Evolutionary conservation across 2,113 vertebrate species (phyloP), one percentile per base, ranked within the genome.

Genomic region (Nothocercus nigrocapillus): DNA sequence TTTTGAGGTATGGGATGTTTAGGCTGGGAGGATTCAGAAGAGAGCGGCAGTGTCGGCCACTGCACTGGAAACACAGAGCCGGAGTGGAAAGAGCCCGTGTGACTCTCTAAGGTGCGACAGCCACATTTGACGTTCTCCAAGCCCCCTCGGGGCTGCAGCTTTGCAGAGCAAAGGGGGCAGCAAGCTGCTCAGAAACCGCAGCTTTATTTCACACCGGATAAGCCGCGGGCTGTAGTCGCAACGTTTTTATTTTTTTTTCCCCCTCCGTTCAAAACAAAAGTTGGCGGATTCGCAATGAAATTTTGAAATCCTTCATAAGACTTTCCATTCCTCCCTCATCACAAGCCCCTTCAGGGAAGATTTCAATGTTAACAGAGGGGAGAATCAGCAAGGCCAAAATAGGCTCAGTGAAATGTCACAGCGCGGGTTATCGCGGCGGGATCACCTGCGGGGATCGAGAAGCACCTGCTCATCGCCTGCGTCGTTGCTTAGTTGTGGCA

Each of bases 181-280:
- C 90, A 42, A 63, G 36, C 12, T 67, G 82, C 44, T 90, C 30
- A 32, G 9, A 93, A 96, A 93, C 96, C 95, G 85, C 95, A 96
- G 82, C 67, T 64, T 27, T 70, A 66, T 45, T 89, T 93, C 92
- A 56, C 88, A 90, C 67, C n/a, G 85, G 95, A 96, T 95, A 73
- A 40, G 27, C 34, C 36, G 51, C 3, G 1, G 8, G 67, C 58
- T 82, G 2, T 1, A 19, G 81, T 1, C 30, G 82, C 51, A 59
- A 2, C 38, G 9, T 9, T 7, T 18, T 30, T 6, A 36, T 40
- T 30, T 45, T 49, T 49, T 45, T 47, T 47, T 11, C 21, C 49
- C 47, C 61, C 44, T 51, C 49, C 4, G 11, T 66, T 85, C 11
- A 5, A 76, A 92, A 76, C 36, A 70, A 22, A 84, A 74, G 16